phyloP scores from a whole-genome alignment of 2,797 vertebrate species.

The Cryptoprocta ferox region DNA sequence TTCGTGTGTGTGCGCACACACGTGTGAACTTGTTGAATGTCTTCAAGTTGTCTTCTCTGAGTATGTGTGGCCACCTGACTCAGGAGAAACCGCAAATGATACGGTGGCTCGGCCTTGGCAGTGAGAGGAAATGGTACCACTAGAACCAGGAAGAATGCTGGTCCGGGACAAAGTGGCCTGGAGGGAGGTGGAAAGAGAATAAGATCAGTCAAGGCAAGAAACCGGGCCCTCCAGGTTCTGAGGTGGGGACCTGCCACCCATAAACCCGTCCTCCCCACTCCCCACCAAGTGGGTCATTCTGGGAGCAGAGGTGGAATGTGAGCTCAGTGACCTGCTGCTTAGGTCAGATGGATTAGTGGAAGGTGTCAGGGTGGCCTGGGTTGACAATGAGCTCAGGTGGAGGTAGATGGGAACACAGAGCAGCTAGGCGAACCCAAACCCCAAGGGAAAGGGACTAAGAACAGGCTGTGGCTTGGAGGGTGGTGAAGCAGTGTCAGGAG shows the following conservation, averaged over 20 bases:
- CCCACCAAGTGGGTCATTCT: not conserved
- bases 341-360: not conserved
- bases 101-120: not conserved
- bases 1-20: too few relatives aligned
- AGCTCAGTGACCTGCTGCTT: not conserved
- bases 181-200: not conserved
- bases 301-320: not conserved
- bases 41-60: not conserved
- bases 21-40: not conserved
- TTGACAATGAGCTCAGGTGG: not conserved
- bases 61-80: not conserved
- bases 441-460: not conserved
- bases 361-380: not conserved
- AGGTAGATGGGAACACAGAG: not conserved
- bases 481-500: not conserved
- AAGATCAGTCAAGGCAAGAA: not conserved
- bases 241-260: not conserved
- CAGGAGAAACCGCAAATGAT: not conserved
- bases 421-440: not conserved
- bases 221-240: not conserved
- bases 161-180: not conserved
- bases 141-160: not conserved
- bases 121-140: not conserved
- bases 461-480: not conserved
- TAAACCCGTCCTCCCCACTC: not conserved